Evolutionary conservation across 2,113 vertebrate species (phyloP).

Genomic region (Sterrhoptilus dennistouni): DNA sequence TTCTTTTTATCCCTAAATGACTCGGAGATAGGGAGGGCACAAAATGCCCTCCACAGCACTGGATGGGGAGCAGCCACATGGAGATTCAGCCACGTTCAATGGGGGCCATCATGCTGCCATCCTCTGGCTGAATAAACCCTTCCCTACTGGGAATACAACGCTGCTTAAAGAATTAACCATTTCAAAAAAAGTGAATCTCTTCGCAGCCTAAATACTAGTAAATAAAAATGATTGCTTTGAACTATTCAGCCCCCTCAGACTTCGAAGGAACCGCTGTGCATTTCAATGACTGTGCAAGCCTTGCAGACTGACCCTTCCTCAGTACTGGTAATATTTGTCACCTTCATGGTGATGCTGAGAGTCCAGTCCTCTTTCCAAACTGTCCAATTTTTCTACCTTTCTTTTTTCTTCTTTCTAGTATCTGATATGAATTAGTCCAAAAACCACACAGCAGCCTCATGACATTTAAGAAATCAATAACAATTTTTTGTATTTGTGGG

Average conservation of each 20-base stretch:
- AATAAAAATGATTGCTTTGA: neutral
- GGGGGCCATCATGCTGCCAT: neutral
- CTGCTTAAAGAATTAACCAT: neutral
- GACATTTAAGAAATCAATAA: neutral
- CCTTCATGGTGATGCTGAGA: neutral
- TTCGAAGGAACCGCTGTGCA: neutral
- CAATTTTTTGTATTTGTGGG: neutral
- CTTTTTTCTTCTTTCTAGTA: neutral
- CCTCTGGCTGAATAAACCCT: neutral
- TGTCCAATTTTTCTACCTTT: neutral
- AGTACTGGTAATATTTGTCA: neutral
- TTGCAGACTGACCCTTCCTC: neutral
- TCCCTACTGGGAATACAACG: neutral
- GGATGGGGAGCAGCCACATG: neutral
- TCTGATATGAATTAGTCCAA: neutral
- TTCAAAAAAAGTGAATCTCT: conserved; percentile 2
- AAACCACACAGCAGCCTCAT: neutral
- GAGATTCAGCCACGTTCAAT: neutral
- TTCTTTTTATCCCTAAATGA: conserved; percentile 9
- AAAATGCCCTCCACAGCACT: neutral
- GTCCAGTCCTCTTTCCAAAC: neutral
- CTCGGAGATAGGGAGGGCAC: neutral
- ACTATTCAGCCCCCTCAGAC: neutral
- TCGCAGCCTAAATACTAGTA: neutral
- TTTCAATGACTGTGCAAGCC: neutral